Conservation (phyloP, 1,140 invertebrate genomes). For the Notospermus geniculatus region DNA sequence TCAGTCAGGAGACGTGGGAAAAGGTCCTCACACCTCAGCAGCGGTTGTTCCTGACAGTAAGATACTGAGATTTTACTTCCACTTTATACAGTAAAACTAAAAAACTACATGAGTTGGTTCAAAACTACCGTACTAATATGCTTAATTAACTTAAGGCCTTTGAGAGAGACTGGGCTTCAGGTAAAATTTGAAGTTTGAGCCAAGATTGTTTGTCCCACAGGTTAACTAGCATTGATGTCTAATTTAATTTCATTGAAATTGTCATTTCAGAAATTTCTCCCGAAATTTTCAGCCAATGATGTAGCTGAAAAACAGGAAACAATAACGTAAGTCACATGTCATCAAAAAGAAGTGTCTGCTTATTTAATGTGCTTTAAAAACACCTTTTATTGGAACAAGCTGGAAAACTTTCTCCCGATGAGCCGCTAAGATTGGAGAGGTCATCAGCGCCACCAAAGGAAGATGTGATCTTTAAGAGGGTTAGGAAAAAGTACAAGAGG, state of each 20-base stretch:
- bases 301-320: constrained; percentile 67
- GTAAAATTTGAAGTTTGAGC: no score
- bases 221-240: no score
- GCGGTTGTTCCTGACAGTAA: constrained; percentile 62
- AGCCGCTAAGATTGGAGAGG: constrained; percentile 46
- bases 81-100: no score
- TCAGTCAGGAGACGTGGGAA: constrained; percentile 66
- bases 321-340: constrained; percentile 52
- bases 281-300: constrained; percentile 68
- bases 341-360: no score
- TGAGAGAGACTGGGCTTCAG: no score
- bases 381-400: constrained; percentile 64
- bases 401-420: constrained; percentile 59
- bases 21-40: constrained; percentile 63
- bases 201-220: no score
- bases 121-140: no score
- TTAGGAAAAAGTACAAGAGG: constrained; percentile 40
- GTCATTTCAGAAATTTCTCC: constrained; percentile 61
- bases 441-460: constrained; percentile 52
- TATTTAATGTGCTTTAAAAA: no score
- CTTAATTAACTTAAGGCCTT: no score
- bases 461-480: constrained; percentile 47
- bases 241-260: constrained; percentile 10
- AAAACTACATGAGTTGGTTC: no score
- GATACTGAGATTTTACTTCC: not conserved